Evolutionary conservation across 2,888 invertebrate genomes (phyloP).

Genomic region (Drosophila longiperda): DNA sequence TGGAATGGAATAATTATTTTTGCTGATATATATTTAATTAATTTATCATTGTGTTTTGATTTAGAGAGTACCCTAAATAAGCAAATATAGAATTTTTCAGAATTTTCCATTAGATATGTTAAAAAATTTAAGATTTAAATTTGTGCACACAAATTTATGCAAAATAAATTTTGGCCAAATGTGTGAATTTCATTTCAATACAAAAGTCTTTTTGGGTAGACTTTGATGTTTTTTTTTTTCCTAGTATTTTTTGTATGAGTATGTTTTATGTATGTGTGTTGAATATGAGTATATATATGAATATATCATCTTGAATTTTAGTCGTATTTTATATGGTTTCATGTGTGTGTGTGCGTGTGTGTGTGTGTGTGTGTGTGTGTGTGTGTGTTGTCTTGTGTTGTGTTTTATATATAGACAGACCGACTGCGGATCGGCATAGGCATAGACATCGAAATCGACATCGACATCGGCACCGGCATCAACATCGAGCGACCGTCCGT

Average conservation of each 20-base stretch:
- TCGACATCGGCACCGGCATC: neutral
- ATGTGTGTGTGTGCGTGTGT: conserved; percentile 15
- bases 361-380: conserved; percentile 4
- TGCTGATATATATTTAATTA: neutral
- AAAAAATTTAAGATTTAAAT: conserved; percentile 32
- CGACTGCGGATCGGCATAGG: conserved; percentile 51
- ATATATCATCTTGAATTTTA: conserved; percentile 59
- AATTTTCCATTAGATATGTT: conserved; percentile 2
- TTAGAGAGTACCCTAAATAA: neutral
- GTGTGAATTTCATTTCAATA: conserved; percentile 42
- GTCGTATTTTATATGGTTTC: conserved; percentile 46
- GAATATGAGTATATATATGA: conserved; percentile 49
- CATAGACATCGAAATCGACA: conserved; percentile 20
- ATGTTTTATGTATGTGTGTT: conserved; percentile 2
- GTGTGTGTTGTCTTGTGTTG: conserved; percentile 40
- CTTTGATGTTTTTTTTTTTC: conserved; percentile 26
- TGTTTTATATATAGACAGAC: conserved; percentile 60
- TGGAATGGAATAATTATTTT: neutral
- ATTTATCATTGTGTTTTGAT: neutral
- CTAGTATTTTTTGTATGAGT: conserved; percentile 21
- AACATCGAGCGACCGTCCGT: neutral
- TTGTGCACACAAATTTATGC: conserved; percentile 14
- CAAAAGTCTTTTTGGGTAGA: conserved; percentile 46
- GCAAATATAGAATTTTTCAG: neutral
- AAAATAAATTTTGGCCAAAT: conserved; percentile 21